Percentiles rank a stretch among this genome's conserved stretches.
Evolutionary conservation across 2,888 invertebrate genomes (phyloP).

Genomic region (Tetranychus piercei): DNA sequence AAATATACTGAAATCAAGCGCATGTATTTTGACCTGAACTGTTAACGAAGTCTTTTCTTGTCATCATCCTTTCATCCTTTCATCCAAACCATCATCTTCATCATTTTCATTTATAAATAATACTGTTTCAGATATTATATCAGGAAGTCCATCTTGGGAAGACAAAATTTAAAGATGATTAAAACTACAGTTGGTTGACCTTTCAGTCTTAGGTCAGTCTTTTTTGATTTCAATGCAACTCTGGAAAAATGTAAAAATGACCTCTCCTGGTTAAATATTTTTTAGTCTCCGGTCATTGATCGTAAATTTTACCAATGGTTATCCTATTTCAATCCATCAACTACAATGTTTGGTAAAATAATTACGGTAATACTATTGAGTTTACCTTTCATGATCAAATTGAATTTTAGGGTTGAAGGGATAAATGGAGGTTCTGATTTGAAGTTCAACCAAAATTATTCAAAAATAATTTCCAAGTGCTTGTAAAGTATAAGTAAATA

Average conservation of each 20-base stretch:
- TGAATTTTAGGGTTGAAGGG: too few species aligned
- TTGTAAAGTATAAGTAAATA: too few species aligned
- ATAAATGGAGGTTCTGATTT: too few species aligned
- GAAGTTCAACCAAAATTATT: too few species aligned
- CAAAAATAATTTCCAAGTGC: too few species aligned
- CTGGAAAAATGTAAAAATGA: too few species aligned
- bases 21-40: background rate
- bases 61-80: background rate
- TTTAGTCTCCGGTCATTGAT: background rate
- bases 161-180: background rate
- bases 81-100: background rate
- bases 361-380: background rate
- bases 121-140: background rate
- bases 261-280: background rate
- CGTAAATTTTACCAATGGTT: background rate
- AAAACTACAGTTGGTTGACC: background rate
- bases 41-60: background rate
- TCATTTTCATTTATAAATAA: background rate
- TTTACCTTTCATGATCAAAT: too few species aligned
- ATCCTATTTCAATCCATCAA: background rate
- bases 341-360: background rate
- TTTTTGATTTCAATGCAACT: background rate
- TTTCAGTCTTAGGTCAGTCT: background rate
- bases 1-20: background rate
- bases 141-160: too few species aligned